A percentile compares a stretch with the other conserved stretches of the same genome.
phyloP scores from a whole-genome alignment of 2,113 vertebrate genomes.

The Dromiciops gliroides region DNA sequence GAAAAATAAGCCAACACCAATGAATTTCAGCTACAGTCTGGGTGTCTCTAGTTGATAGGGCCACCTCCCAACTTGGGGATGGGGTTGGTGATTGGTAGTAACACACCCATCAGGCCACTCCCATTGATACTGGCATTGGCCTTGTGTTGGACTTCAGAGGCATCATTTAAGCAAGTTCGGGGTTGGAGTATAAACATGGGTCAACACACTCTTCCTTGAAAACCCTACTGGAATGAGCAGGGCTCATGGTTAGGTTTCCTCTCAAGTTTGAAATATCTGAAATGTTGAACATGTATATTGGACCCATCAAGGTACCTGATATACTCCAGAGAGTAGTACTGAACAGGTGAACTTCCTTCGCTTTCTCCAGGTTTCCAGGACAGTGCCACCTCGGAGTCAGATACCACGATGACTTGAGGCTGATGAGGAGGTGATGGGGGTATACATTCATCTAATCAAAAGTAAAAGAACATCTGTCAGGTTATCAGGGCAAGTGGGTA shows the following conservation, averaged over 20 bases:
- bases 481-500: neutral
- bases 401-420: constrained; percentile 89
- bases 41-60: neutral
- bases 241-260: neutral
- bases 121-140: neutral
- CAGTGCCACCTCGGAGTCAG: constrained; percentile 93
- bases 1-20: neutral
- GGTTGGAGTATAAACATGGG: neutral
- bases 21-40: neutral
- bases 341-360: constrained; percentile 89
- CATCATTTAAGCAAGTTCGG: neutral
- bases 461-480: constrained; percentile 10
- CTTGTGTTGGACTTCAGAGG: neutral
- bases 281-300: constrained; percentile 18
- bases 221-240: neutral
- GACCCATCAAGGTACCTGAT: constrained; percentile 89
- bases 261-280: neutral
- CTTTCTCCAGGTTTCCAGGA: constrained; percentile 92
- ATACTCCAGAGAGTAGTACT: constrained; percentile 92
- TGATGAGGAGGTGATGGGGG: constrained; percentile 89
- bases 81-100: neutral
- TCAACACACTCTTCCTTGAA: neutral
- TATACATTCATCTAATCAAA: constrained; percentile 90
- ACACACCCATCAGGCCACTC: neutral
- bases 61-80: neutral